phyloP scores from a whole-genome alignment of 2,113 vertebrate genomes.

The Bolborhynchus lineola region DNA sequence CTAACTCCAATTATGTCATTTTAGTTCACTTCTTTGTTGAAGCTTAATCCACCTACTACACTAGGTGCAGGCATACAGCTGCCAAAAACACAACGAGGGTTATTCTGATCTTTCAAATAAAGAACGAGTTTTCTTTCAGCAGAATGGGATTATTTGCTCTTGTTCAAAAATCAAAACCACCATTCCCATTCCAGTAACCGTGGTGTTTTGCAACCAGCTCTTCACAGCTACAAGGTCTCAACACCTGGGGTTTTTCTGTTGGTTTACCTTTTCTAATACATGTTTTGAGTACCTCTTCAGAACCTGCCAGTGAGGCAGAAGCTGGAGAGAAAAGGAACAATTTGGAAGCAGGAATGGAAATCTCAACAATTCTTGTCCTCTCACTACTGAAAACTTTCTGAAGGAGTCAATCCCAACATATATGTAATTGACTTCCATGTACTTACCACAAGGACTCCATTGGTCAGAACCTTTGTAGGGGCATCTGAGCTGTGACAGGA shows the following conservation, averaged over 20 bases:
- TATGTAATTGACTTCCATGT: background rate
- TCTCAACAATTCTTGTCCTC: background rate
- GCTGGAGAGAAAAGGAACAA: background rate
- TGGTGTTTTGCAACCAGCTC: background rate
- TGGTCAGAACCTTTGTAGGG: constrained; percentile 72
- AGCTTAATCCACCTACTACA: background rate
- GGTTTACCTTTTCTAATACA: background rate
- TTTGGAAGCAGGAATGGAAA: background rate
- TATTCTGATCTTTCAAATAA: background rate
- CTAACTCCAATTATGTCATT: background rate
- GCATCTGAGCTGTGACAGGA: constrained; percentile 65
- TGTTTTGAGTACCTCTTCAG: background rate
- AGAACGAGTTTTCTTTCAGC: background rate
- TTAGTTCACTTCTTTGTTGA: background rate
- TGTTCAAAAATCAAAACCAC: background rate
- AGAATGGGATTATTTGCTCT: background rate
- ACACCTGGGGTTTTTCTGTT: fast-evolving
- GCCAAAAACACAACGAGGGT: background rate
- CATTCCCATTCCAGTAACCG: background rate
- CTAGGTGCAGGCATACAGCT: background rate
- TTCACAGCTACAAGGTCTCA: background rate
- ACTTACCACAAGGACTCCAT: constrained; percentile 81
- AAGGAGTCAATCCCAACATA: background rate
- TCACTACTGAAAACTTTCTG: background rate
- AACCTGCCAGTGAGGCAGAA: background rate